Evolutionary conservation across 1,140 invertebrate genomes (phyloP).

Genomic region (Drosophila rhopaloa): DNA sequence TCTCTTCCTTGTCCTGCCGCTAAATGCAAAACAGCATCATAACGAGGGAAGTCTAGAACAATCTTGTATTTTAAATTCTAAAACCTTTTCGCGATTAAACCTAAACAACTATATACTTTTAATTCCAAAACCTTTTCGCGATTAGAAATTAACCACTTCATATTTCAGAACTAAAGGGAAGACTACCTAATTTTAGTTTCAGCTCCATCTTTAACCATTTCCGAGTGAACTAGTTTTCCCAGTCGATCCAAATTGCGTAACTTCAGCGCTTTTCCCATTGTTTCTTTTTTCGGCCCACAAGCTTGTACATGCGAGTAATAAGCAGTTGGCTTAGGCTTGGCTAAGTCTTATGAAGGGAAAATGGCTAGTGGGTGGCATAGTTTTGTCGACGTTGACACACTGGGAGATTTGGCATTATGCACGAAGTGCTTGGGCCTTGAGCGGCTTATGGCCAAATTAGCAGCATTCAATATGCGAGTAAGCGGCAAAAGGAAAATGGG

Average conservation of each 20-base stretch:
- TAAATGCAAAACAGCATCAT: no score
- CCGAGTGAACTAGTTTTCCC: conserved; percentile 39
- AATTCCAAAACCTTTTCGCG: no score
- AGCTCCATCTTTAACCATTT: not conserved
- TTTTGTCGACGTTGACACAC: conserved; percentile 60
- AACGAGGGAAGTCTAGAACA: no score
- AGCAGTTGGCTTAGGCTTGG: conserved; percentile 67
- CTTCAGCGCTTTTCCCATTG: conserved; percentile 12
- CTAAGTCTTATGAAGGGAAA: conserved; percentile 17
- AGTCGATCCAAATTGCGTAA: conserved; percentile 13
- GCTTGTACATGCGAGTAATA: conserved; percentile 60
- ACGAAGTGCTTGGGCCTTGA: conserved; percentile 23
- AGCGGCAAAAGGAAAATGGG: conserved; percentile 28
- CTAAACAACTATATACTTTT: no score
- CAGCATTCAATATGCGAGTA: conserved; percentile 74
- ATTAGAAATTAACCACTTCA: no score
- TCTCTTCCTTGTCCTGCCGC: conserved; percentile 1
- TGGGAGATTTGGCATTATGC: conserved; percentile 63
- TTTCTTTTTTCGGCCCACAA: conserved; percentile 41
- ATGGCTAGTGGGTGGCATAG: conserved; percentile 34
- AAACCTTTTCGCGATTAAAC: no score
- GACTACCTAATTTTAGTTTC: no score
- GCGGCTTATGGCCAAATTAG: conserved; percentile 76
- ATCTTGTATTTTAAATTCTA: not conserved
- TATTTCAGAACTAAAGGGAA: no score